These are phyloP conservation scores for Scelioninae gen. 2 DNA, from an alignment of 2,888 invertebrate genomes.

Conservation along the genomic window DNA sequence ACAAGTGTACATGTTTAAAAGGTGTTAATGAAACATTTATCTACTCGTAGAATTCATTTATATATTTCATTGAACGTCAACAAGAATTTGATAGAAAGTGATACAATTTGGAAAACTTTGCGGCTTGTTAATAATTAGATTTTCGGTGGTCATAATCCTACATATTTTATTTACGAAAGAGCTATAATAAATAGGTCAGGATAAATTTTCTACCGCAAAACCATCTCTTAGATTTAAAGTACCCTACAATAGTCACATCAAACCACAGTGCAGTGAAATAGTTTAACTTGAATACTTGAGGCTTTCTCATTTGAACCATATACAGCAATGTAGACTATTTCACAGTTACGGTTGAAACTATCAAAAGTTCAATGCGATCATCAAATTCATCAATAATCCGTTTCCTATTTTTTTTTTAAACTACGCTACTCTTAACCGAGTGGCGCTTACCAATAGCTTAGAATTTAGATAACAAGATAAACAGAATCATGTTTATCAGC, in stretches of 20 bases:
- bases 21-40: no score
- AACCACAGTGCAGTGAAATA: constrained; percentile 12
- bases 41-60: no score
- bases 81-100: no score
- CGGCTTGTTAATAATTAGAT: constrained; percentile 1
- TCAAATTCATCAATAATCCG: neutral
- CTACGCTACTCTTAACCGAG: no score
- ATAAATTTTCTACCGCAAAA: constrained; percentile 13
- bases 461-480: no score
- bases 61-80: no score
- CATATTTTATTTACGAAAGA: constrained; percentile 16
- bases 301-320: neutral
- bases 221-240: constrained; percentile 12
- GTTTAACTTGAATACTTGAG: constrained; percentile 18
- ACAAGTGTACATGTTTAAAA: no score
- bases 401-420: neutral
- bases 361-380: constrained; percentile 1
- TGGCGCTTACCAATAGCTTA: no score
- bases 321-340: neutral
- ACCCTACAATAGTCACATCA: constrained; percentile 17
- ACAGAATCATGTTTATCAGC: no score
- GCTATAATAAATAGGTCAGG: constrained; percentile 16
- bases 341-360: constrained; percentile 4
- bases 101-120: no score
- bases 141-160: constrained; percentile 1